phyloP scores from a whole-genome alignment of 2,113 vertebrate genomes.

The Melospiza georgiana region DNA sequence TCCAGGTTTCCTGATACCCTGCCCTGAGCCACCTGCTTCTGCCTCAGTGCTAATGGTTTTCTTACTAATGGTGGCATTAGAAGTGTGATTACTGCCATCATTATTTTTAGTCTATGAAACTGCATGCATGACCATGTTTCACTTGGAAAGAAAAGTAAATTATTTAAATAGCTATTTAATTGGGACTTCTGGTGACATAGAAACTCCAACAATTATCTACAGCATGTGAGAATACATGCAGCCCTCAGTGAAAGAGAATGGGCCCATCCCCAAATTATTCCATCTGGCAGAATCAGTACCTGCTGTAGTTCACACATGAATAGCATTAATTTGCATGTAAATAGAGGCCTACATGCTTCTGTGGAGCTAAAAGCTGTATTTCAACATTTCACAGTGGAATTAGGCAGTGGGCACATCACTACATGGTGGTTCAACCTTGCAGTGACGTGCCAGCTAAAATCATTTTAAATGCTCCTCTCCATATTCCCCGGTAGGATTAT shows the following conservation, averaged over 20 bases:
- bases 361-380: conserved; percentile 77
- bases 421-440: conserved; percentile 68
- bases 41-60: neutral
- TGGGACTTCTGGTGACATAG: conserved; percentile 53
- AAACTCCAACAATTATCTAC: conserved; percentile 49
- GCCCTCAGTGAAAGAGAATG: conserved; percentile 69
- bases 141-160: conserved; percentile 22
- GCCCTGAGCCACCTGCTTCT: conserved; percentile 13
- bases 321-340: conserved; percentile 82
- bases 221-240: conserved; percentile 58
- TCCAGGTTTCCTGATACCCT: neutral
- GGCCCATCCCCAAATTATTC: conserved; percentile 77
- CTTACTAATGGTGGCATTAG: neutral
- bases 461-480: conserved; percentile 74
- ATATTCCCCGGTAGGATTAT: conserved; percentile 70
- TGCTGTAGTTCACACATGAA: conserved; percentile 81
- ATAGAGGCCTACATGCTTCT: conserved; percentile 78
- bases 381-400: conserved; percentile 80
- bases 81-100: neutral
- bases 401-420: conserved; percentile 74
- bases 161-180: conserved; percentile 70
- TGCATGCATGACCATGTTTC: neutral
- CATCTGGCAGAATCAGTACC: conserved; percentile 79
- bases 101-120: neutral
- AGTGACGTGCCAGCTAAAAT: conserved; percentile 74